Percentiles rank a stretch among this genome's conserved stretches.
These are phyloP conservation scores for Sphyrna mokarran DNA, from an alignment of 2,113 vertebrate species.

Conservation along the genomic window DNA sequence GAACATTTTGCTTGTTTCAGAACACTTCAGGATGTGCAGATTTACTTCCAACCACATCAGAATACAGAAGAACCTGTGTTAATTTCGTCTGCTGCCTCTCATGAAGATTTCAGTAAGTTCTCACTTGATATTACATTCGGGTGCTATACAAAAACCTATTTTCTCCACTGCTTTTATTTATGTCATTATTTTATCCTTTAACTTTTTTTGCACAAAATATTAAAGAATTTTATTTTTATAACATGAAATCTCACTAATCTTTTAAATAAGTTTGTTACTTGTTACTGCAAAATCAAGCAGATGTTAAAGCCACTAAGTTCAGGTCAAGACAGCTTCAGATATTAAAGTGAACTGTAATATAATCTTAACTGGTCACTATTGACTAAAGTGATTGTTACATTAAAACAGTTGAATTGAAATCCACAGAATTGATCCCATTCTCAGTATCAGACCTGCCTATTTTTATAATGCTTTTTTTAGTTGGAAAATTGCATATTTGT, in stretches of 20 bases:
- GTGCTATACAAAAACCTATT: neutral
- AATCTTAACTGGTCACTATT: neutral
- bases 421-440: neutral
- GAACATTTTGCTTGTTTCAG: slow-evolving; percentile 47
- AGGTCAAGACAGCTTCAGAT: neutral
- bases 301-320: neutral
- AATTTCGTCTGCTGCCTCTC: slow-evolving; percentile 62
- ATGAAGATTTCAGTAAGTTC: slow-evolving; percentile 76
- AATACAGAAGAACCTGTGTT: slow-evolving; percentile 58
- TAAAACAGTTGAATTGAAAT: neutral
- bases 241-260: neutral
- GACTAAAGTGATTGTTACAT: neutral
- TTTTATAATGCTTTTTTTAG: neutral
- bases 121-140: neutral
- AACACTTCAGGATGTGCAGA: slow-evolving; percentile 92
- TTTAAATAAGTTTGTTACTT: neutral
- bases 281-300: neutral
- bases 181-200: neutral
- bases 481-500: neutral
- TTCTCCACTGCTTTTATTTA: neutral
- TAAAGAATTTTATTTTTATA: neutral
- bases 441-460: neutral
- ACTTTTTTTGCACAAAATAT: neutral
- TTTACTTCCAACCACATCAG: slow-evolving; percentile 85
- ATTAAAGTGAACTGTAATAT: neutral